phyloP scores from a whole-genome alignment of 2,113 vertebrate species.

The Oenanthe oenanthe region DNA sequence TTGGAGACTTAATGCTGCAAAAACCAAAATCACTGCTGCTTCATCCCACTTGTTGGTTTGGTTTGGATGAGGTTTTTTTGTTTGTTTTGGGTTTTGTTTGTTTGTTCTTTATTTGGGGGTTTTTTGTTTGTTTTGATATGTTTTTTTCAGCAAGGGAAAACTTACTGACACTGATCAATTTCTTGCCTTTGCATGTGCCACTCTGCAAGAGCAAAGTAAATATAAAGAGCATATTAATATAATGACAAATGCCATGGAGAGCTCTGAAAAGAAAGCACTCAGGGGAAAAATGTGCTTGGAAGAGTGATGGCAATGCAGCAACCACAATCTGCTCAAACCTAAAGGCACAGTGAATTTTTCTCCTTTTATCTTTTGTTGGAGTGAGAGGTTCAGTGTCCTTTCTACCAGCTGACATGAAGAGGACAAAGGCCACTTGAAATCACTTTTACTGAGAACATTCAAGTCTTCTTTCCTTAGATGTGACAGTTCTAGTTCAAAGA shows the following conservation, averaged over 20 bases:
- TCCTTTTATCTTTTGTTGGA: background rate
- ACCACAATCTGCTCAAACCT: background rate
- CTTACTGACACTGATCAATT: background rate
- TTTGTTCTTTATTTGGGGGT: background rate
- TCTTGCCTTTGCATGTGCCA: background rate
- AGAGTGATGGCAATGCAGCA: background rate
- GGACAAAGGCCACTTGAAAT: background rate
- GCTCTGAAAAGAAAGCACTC: background rate
- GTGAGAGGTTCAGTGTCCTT: background rate
- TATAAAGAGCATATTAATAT: background rate
- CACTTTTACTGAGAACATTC: background rate
- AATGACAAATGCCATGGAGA: background rate
- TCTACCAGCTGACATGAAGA: background rate
- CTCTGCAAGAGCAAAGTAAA: background rate
- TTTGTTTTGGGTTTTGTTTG: background rate
- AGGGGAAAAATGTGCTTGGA: conserved; percentile 30
- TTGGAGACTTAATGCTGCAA: background rate
- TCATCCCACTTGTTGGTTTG: background rate
- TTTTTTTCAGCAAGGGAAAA: background rate
- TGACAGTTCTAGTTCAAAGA: background rate
- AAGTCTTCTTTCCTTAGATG: background rate
- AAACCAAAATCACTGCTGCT: background rate
- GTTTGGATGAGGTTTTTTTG: background rate
- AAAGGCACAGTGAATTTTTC: background rate
- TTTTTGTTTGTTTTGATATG: background rate